phyloP scores from a whole-genome alignment of 1,140 invertebrate species.

The Acromyrmex heyeri region DNA sequence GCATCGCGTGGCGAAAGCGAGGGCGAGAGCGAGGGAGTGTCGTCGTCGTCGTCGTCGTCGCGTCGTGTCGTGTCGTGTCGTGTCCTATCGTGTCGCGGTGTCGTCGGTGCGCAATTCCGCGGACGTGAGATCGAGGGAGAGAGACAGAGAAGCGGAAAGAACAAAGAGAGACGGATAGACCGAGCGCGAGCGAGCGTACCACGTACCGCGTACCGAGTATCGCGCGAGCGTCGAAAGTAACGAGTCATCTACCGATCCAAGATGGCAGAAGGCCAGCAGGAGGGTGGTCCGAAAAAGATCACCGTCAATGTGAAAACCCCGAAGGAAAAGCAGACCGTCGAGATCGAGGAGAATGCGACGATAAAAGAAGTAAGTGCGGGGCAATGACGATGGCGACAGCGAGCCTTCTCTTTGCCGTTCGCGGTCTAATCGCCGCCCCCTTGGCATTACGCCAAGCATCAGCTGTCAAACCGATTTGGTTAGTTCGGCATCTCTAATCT shows the following conservation, averaged over 20 bases:
- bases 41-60: neutral
- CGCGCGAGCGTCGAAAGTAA: slow-evolving; percentile 82
- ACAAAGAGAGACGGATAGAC: neutral
- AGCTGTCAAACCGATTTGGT: slow-evolving; percentile 71
- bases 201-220: slow-evolving; percentile 60
- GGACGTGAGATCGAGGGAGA: slow-evolving; percentile 10
- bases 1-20: slow-evolving; percentile 20
- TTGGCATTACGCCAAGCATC: slow-evolving; percentile 40
- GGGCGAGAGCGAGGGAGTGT: neutral
- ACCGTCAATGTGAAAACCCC: slow-evolving; percentile 98
- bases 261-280: slow-evolving; percentile 86
- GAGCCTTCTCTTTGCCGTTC: neutral
- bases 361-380: slow-evolving; percentile 94
- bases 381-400: neutral
- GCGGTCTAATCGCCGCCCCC: neutral
- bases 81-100: slow-evolving; percentile 31
- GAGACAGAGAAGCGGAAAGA: neutral
- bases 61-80: slow-evolving; percentile 13
- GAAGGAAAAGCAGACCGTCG: slow-evolving; percentile 96
- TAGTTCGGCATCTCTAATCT: slow-evolving; percentile 61
- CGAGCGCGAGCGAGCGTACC: slow-evolving; percentile 37
- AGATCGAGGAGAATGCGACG: slow-evolving; percentile 94
- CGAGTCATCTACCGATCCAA: slow-evolving; percentile 86
- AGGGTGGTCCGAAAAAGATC: slow-evolving; percentile 88
- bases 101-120: slow-evolving; percentile 49